Conservation (phyloP, 92 coral and sea anemone species). For the Epizoanthus scotinus region DNA sequence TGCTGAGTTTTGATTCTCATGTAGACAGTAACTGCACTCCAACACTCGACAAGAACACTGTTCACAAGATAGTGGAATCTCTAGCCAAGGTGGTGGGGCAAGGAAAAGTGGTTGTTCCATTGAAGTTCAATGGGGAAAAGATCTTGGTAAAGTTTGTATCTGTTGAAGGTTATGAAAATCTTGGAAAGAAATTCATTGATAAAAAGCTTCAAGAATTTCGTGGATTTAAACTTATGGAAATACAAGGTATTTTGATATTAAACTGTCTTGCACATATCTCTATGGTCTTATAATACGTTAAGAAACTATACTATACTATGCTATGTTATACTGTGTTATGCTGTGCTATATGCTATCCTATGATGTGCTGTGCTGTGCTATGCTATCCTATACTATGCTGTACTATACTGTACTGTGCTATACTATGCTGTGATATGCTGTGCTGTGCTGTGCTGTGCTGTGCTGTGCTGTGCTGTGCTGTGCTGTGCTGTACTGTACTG, state of each 20-base stretch:
- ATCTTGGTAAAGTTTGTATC: constrained; percentile 60
- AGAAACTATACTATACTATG: too few relatives aligned
- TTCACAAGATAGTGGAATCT: constrained; percentile 49
- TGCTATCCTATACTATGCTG: too few relatives aligned
- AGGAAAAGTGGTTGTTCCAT: constrained; percentile 39
- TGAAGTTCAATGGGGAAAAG: constrained; percentile 57
- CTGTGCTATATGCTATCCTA: too few relatives aligned
- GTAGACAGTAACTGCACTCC: background rate
- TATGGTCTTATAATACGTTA: too few relatives aligned
- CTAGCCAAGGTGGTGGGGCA: constrained; percentile 59
- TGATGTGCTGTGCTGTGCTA: too few relatives aligned
- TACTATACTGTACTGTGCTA: too few relatives aligned
- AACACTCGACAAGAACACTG: constrained; percentile 46
- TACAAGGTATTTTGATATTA: constrained; percentile 59
- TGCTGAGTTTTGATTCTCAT: constrained; percentile 55
- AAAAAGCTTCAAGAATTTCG: constrained; percentile 53
- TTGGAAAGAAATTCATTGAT: constrained; percentile 72
- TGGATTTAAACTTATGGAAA: constrained; percentile 69
- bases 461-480: too few relatives aligned
- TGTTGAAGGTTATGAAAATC: constrained; percentile 49
- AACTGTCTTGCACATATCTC: too few relatives aligned
- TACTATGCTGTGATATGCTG: too few relatives aligned
- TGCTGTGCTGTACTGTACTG: too few relatives aligned
- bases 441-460: too few relatives aligned
- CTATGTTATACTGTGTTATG: too few relatives aligned